These are phyloP conservation scores for Silurus aristotelis DNA, from an alignment of 2,797 vertebrate genomes.

Conservation along the genomic window DNA sequence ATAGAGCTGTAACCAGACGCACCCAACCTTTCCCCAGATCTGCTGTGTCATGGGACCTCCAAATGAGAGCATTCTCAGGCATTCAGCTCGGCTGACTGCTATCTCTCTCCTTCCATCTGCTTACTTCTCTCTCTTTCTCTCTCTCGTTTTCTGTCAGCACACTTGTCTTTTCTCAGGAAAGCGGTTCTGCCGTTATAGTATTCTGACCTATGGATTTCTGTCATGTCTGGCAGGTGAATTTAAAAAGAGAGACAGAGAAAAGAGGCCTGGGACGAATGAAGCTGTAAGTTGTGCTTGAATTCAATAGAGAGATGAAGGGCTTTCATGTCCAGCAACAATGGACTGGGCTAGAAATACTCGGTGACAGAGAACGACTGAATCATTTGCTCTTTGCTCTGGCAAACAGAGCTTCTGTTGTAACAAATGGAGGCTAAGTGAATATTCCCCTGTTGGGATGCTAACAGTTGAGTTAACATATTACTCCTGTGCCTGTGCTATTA, in stretches of 20 bases:
- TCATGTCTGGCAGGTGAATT: slow-evolving; percentile 39
- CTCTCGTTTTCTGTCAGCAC: slow-evolving; percentile 15
- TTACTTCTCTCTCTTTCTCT: slow-evolving; percentile 7
- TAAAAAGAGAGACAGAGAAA: slow-evolving; percentile 27
- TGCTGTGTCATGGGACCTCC: slow-evolving; percentile 65
- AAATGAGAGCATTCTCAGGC: slow-evolving; percentile 56
- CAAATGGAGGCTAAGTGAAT: slow-evolving; percentile 41
- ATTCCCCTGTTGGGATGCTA: slow-evolving; percentile 41
- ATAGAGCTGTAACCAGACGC: slow-evolving; percentile 80
- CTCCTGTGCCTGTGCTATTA: slow-evolving; percentile 16
- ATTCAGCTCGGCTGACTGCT: slow-evolving; percentile 45
- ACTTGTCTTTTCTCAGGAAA: slow-evolving; percentile 34
- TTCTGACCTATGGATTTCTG: slow-evolving; percentile 46
- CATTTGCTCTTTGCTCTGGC: slow-evolving; percentile 38
- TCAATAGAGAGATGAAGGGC: slow-evolving; percentile 33
- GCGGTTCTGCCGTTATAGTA: slow-evolving; percentile 43
- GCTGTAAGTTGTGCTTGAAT: slow-evolving; percentile 55
- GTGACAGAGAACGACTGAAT: slow-evolving; percentile 42
- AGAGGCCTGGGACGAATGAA: slow-evolving; percentile 29
- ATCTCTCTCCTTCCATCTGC: slow-evolving; percentile 32
- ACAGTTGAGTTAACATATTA: slow-evolving; percentile 40
- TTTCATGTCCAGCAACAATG: slow-evolving; percentile 39
- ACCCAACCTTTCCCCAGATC: slow-evolving; percentile 75
- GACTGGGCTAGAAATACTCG: slow-evolving; percentile 19
- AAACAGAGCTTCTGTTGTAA: slow-evolving; percentile 42